Base-by-base conservation (phyloP, 2,113 vertebrate species). In the Anarrhichthys ocellatus region DNA sequence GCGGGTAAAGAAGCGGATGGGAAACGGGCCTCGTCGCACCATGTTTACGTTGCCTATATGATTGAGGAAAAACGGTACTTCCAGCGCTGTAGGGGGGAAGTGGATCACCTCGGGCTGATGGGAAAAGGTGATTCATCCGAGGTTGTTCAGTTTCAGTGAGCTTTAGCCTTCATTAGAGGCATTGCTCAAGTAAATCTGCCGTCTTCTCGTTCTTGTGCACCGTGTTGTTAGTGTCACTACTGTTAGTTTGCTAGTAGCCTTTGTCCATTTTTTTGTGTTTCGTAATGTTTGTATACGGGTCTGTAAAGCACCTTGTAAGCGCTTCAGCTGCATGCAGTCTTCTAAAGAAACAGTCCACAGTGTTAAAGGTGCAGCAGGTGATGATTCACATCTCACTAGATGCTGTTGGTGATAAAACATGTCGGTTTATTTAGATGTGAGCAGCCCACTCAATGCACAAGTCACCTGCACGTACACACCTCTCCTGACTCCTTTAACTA, bases 31-130 rank as follows among this genome's bases (percentile, higher is more conserved):
- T 81, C 38, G 46, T 67, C 0, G 9, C 56, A 2, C 67, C 42
- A 17, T 78, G 78, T 90, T 91, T 87, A 85, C 82, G 52, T 85
- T 67, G 66, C 56, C 74, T 72, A 20, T 68, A 48, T 77, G 71
- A 75, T 78, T 52, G 42, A 20, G 11, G 69, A 17, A 66, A 34
- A 72, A 58, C 58, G 36, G 59, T 64, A 71, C 38, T 75, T 65
- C 13, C 27, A 77, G 73, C n/a, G 56, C 63, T 38, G 73, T n/a
- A 22, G 54, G 66, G 34, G 46, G 59, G 42, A 15, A n/a, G 15
- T 61, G 24, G 56, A 11, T 83, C 80, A 75, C 59, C 66, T 38
- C 5, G 9, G 69, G 70, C 24, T 54, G 78, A 80, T 63, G 54
- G 64, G 68, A 72, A 67, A 81, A 75, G 69, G 82, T 80, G 76